These are phyloP conservation scores for Heliconius erato DNA, from an alignment of 2,888 invertebrate genomes.

Conservation along the genomic window DNA sequence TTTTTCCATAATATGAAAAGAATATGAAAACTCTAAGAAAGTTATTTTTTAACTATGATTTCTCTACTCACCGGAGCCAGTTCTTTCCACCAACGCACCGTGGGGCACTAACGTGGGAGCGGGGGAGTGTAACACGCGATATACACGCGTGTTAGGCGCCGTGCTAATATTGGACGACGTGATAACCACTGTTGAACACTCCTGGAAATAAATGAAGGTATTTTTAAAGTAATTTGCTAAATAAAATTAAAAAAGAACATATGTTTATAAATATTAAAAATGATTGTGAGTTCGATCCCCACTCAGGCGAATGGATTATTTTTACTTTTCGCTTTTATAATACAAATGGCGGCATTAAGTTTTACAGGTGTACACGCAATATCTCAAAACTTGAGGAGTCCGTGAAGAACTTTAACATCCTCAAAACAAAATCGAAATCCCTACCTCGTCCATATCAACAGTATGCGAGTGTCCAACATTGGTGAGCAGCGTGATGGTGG, in stretches of 20 bases:
- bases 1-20: too few species aligned
- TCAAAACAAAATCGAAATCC: slow-evolving; percentile 38
- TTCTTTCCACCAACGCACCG: slow-evolving; percentile 82
- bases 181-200: slow-evolving; percentile 92
- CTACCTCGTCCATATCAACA: slow-evolving; percentile 92
- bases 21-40: not conserved
- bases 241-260: not conserved
- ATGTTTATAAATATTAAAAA: too few species aligned
- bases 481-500: slow-evolving; percentile 91
- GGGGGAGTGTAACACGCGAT: slow-evolving; percentile 90
- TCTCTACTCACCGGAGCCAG: slow-evolving; percentile 61
- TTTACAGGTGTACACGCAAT: not conserved
- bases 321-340: too few species aligned
- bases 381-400: too few species aligned
- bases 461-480: slow-evolving; percentile 94
- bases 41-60: not conserved
- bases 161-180: slow-evolving; percentile 94
- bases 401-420: too few species aligned
- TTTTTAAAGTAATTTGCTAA: not conserved
- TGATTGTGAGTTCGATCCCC: too few species aligned
- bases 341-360: not conserved
- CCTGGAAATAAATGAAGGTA: slow-evolving; percentile 73
- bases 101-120: slow-evolving; percentile 77
- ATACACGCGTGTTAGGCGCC: slow-evolving; percentile 92
- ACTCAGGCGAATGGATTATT: too few species aligned